Percentiles rank a stretch among this genome's conserved stretches.
phyloP scores from a whole-genome alignment of 2,888 invertebrate species.

The Chloroclystis v-ata region DNA sequence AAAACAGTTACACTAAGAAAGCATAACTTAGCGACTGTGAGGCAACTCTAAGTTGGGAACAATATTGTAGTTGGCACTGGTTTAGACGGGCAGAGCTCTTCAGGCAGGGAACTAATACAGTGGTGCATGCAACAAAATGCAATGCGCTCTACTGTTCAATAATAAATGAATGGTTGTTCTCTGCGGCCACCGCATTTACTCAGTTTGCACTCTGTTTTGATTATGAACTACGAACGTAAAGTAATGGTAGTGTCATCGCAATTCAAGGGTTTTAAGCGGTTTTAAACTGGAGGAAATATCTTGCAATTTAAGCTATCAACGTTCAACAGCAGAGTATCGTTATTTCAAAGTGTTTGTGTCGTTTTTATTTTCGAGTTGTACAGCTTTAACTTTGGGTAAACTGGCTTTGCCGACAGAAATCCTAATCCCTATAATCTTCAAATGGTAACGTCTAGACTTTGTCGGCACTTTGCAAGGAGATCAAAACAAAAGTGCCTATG shows the following conservation, averaged over 20 bases:
- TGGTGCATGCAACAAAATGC: constrained; percentile 31
- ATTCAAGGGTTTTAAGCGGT: constrained; percentile 19
- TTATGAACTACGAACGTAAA: constrained; percentile 35
- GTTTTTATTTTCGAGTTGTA: not conserved
- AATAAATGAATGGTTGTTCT: constrained; percentile 55
- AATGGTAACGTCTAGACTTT: too few species aligned
- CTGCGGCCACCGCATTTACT: constrained; percentile 16
- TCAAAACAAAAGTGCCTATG: too few species aligned
- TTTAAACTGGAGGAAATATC: constrained; percentile 14
- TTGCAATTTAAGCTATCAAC: constrained; percentile 8
- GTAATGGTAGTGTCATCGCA: constrained; percentile 21
- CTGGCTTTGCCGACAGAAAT: not conserved
- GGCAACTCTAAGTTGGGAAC: constrained; percentile 26
- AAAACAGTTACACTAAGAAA: constrained; percentile 16
- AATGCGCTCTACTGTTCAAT: constrained; percentile 55
- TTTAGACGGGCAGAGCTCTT: constrained; percentile 8
- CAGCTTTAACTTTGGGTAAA: not conserved
- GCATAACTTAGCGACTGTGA: constrained; percentile 24
- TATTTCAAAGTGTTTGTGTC: constrained; percentile 5
- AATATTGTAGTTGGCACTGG: constrained; percentile 36
- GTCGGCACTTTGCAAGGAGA: too few species aligned
- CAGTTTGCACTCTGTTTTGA: constrained; percentile 36
- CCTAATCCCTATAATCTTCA: too few species aligned
- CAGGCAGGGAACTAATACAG: constrained; percentile 11
- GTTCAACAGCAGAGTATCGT: constrained; percentile 3